These are phyloP conservation scores for Oligia latruncula DNA, from an alignment of 2,888 invertebrate genomes.

Conservation along the genomic window DNA sequence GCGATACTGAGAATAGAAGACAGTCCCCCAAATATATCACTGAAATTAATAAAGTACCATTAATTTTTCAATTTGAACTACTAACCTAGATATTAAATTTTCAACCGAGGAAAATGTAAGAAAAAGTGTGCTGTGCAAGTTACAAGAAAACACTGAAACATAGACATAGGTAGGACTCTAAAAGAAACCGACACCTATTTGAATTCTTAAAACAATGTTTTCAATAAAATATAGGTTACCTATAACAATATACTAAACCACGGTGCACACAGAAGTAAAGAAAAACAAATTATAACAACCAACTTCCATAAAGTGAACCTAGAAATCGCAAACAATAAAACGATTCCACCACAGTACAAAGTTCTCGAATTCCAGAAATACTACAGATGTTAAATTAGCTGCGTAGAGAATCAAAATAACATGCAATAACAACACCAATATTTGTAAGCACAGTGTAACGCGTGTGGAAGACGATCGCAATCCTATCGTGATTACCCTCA, in stretches of 20 bases:
- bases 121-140: background rate
- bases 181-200: background rate
- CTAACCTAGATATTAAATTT: conserved; percentile 42
- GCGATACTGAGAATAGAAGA: conserved; percentile 47
- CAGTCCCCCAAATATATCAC: conserved; percentile 22
- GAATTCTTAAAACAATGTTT: conserved; percentile 6
- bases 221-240: conserved; percentile 10
- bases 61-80: conserved; percentile 32
- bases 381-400: conserved; percentile 35
- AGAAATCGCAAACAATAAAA: conserved; percentile 33
- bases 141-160: conserved; percentile 17
- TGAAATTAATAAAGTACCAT: conserved; percentile 38
- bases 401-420: conserved; percentile 55
- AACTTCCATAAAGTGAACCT: conserved; percentile 13
- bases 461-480: conserved; percentile 47
- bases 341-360: conserved; percentile 30
- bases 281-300: background rate
- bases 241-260: background rate
- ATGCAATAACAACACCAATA: conserved; percentile 51
- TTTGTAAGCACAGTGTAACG: conserved; percentile 36
- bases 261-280: background rate
- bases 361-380: conserved; percentile 44
- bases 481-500: conserved; percentile 55
- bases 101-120: background rate
- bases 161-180: background rate